phyloP scores from a whole-genome alignment of 2,888 invertebrate genomes.

The Mythimna ferrago region DNA sequence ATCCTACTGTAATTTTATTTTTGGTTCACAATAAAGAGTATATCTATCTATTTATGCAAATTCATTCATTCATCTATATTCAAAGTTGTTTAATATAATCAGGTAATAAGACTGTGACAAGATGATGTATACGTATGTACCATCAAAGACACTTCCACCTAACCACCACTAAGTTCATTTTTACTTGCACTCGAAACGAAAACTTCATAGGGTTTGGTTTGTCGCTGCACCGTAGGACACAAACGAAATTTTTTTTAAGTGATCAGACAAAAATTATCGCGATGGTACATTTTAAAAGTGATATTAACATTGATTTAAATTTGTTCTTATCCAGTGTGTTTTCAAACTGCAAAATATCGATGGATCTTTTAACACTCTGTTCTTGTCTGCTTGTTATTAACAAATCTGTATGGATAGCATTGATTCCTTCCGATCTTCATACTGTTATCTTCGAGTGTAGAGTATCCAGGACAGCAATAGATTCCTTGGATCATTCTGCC shows the following conservation, averaged over 20 bases:
- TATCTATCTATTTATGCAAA: neutral
- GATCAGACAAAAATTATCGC: too few relatives aligned
- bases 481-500: neutral
- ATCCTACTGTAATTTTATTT: too few relatives aligned
- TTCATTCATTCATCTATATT: neutral
- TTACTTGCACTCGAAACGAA: too few relatives aligned
- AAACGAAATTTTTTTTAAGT: too few relatives aligned
- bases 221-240: too few relatives aligned
- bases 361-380: neutral
- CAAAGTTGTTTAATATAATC: neutral
- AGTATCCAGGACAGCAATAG: neutral
- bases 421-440: neutral
- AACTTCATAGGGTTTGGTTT: too few relatives aligned
- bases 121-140: neutral
- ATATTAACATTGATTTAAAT: neutral
- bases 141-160: too few relatives aligned
- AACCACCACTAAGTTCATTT: too few relatives aligned
- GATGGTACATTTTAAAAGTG: neutral
- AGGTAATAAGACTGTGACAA: neutral
- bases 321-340: neutral
- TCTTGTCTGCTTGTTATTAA: neutral
- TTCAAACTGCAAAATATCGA: neutral
- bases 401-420: neutral
- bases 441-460: too few relatives aligned
- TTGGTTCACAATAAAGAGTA: too few relatives aligned